Evolutionary conservation across 1,140 invertebrate species (phyloP).

Genomic region (Aethina tumida): DNA sequence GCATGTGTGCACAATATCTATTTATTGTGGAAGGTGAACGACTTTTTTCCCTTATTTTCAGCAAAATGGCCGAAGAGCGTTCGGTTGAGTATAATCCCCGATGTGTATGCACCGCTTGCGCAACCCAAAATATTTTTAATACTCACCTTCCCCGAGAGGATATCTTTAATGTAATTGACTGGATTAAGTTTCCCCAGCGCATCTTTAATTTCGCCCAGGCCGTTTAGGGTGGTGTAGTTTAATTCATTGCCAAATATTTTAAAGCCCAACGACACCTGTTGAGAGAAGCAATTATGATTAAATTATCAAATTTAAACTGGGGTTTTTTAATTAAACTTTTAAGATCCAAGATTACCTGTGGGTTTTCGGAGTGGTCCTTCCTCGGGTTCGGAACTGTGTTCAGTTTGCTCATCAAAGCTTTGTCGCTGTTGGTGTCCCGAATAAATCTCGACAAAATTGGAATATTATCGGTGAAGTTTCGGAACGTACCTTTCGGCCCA

Average conservation of each 20-base stretch:
- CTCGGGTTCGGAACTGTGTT: slow-evolving; percentile 48
- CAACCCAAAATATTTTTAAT: no score
- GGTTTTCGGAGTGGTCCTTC: no score
- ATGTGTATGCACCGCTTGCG: no score
- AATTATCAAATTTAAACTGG: not conserved
- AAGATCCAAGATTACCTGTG: no score
- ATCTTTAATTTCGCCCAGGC: slow-evolving; percentile 52
- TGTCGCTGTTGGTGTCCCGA: slow-evolving; percentile 21
- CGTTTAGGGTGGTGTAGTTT: slow-evolving; percentile 55
- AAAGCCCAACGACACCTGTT: slow-evolving; percentile 41
- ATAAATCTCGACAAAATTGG: slow-evolving; percentile 27
- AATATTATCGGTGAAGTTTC: slow-evolving; percentile 44
- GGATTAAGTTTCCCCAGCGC: slow-evolving; percentile 54
- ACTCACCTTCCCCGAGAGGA: slow-evolving; percentile 60
- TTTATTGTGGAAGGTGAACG: no score
- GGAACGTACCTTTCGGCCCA: slow-evolving; percentile 57
- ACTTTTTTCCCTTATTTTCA: no score
- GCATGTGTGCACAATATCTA: no score
- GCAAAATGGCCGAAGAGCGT: no score
- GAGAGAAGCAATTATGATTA: not conserved
- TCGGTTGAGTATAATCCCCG: no score
- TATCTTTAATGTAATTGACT: slow-evolving; percentile 52
- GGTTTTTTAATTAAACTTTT: slow-evolving; percentile 3
- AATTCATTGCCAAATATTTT: slow-evolving; percentile 72
- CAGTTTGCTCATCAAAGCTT: slow-evolving; percentile 43